phyloP scores from a whole-genome alignment of 2,113 vertebrate genomes.

The Rhodinocichla rosea region DNA sequence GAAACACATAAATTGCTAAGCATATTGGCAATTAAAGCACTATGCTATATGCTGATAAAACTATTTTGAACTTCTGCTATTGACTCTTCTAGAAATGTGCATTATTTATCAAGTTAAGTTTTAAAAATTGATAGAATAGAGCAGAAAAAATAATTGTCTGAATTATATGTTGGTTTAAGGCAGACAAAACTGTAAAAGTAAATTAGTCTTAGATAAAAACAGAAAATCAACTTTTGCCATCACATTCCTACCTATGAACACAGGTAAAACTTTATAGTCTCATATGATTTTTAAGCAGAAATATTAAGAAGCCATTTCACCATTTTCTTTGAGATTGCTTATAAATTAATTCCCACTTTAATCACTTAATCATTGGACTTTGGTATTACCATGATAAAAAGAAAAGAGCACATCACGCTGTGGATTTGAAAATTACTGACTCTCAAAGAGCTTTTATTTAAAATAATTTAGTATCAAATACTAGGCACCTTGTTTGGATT shows the following conservation, averaged over 20 bases:
- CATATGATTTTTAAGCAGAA: neutral
- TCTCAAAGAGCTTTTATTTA: neutral
- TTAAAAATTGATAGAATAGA: neutral
- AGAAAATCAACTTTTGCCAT: neutral
- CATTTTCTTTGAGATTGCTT: neutral
- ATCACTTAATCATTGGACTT: neutral
- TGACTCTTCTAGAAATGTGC: neutral
- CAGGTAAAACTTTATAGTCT: neutral
- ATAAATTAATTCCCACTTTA: constrained; percentile 5
- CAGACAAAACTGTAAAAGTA: neutral
- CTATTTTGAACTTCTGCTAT: neutral
- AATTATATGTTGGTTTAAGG: neutral
- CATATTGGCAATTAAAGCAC: neutral
- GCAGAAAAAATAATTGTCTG: neutral
- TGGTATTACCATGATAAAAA: neutral
- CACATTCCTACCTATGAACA: neutral
- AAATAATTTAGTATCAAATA: constrained; percentile 29
- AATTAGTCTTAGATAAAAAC: neutral
- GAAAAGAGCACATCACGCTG: neutral
- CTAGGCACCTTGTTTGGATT: neutral
- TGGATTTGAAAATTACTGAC: neutral
- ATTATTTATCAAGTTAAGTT: neutral
- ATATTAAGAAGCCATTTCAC: neutral
- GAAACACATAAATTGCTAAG: neutral
- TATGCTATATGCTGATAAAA: neutral